Conservation (phyloP, 2,113 vertebrate genomes). For the Ageneiosus marmoratus region DNA sequence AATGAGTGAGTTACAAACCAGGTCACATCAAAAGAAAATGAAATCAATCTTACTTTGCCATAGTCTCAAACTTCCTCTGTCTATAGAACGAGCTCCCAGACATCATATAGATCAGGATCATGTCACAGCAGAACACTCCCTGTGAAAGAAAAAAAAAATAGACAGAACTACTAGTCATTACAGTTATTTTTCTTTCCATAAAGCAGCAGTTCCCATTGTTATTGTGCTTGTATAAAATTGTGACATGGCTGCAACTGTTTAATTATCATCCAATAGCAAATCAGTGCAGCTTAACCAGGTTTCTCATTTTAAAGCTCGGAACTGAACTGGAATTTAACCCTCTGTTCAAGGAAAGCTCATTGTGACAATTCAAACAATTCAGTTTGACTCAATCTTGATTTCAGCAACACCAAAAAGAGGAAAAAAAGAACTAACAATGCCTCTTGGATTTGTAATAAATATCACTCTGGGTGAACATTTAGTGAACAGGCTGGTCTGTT, state of each 20-base stretch:
- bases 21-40: background rate
- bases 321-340: too few relatives aligned
- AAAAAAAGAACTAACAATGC: background rate
- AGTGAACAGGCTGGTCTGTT: background rate
- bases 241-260: background rate
- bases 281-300: background rate
- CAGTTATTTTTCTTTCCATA: background rate
- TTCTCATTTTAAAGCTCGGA: background rate
- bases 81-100: constrained; percentile 90
- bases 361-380: background rate
- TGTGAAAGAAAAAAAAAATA: constrained; percentile 61
- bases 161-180: background rate
- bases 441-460: background rate
- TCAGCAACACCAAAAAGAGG: background rate
- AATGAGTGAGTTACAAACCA: too few relatives aligned
- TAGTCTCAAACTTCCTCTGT: constrained; percentile 88
- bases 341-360: background rate
- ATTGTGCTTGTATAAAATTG: background rate
- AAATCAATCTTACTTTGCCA: constrained; percentile 37
- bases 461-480: background rate
- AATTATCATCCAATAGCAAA: background rate
- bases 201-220: background rate
- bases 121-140: constrained; percentile 91
- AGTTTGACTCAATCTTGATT: background rate
- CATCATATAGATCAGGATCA: constrained; percentile 92